A percentile compares a stretch with the other conserved stretches of the same genome.
Conservation (phyloP, 2,797 vertebrate species). For the Tragelaphus eurycerus region DNA sequence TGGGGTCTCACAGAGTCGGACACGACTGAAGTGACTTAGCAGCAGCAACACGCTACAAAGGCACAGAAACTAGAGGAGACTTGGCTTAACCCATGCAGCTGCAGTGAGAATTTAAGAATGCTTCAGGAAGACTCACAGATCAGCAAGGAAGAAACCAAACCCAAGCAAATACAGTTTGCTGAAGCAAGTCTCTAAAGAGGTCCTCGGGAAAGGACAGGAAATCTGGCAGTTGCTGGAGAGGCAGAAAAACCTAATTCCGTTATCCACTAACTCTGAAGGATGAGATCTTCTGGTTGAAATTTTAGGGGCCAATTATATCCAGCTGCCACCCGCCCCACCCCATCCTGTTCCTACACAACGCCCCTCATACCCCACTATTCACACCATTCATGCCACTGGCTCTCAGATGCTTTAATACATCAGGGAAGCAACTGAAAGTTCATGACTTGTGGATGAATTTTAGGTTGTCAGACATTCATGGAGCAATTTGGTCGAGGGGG, state of each 20-base stretch:
- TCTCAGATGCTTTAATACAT: not conserved
- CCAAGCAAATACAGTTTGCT: not conserved
- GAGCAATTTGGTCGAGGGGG: not conserved
- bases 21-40: too few relatives aligned
- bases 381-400: not conserved
- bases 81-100: not conserved
- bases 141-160: not conserved
- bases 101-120: constrained; percentile 13
- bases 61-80: not conserved
- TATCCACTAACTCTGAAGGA: not conserved
- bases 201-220: not conserved
- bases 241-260: not conserved
- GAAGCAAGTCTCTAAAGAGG: not conserved
- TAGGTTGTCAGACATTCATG: not conserved
- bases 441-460: not conserved
- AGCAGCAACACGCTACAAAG: not conserved
- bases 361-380: not conserved
- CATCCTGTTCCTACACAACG: not conserved
- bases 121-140: not conserved
- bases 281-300: not conserved
- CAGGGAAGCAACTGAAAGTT: not conserved
- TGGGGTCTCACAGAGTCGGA: too few relatives aligned
- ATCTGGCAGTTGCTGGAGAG: not conserved
- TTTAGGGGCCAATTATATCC: not conserved
- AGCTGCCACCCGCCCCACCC: not conserved